Conservation (phyloP, 2,888 invertebrate species). For the Sarcophaga subvicina region DNA sequence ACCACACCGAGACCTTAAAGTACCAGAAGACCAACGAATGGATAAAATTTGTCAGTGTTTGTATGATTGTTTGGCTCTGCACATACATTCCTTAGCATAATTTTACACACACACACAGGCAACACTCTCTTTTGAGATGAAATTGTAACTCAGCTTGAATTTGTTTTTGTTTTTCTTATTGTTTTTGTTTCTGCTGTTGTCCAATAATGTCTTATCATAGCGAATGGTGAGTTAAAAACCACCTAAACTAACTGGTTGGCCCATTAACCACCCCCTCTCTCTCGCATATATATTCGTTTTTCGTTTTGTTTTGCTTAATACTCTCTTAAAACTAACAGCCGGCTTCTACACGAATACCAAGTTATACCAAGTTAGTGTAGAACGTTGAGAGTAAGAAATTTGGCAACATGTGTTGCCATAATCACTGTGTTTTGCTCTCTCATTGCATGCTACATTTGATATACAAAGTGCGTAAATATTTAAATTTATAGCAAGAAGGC, state of each 20-base stretch:
- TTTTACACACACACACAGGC: background rate
- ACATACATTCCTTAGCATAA: constrained; percentile 64
- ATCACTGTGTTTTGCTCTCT: constrained; percentile 53
- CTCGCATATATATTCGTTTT: background rate
- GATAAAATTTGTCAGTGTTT: no score
- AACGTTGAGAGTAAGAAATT: constrained; percentile 54
- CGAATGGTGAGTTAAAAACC: constrained; percentile 57
- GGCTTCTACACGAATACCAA: constrained; percentile 42
- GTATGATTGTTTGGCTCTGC: no score
- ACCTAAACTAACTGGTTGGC: constrained; percentile 64
- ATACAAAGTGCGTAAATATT: constrained; percentile 59
- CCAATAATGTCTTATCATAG: constrained; percentile 53
- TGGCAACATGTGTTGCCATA: constrained; percentile 65
- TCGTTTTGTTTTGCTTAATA: background rate
- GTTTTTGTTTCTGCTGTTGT: constrained; percentile 9
- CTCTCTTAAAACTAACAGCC: constrained; percentile 47
- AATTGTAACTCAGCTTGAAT: no score
- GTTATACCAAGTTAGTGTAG: background rate
- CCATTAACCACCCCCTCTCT: constrained; percentile 60
- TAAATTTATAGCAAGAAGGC: constrained; percentile 40
- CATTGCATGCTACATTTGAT: background rate
- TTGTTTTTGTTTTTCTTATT: no score
- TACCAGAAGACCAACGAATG: constrained; percentile 19
- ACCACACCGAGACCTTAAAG: constrained; percentile 45
- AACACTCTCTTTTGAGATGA: background rate